Evolutionary conservation across 2,888 invertebrate genomes (phyloP), one percentile per base, ranked within the genome.

Genomic region (Entomobrya multifasciata): DNA sequence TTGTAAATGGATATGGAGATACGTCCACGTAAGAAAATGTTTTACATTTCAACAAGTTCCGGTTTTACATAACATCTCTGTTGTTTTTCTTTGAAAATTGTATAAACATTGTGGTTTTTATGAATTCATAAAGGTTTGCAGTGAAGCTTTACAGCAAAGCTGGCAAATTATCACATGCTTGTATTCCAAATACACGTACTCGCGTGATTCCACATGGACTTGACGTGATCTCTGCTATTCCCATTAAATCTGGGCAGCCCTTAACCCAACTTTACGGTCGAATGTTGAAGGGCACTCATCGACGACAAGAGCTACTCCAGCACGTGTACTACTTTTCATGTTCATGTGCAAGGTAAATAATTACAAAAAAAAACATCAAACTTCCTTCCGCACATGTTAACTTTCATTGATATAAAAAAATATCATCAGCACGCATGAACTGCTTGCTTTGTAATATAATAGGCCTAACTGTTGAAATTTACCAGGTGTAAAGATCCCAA

Each of bases 1-100:
- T 87, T 10, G 87, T 87, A 1, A 87, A 87, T 60, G 87, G 87
- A 49, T 87, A 87, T 60, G 87, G 87, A 15, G 87, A 87, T 60
- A 8, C 67, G 0, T 55, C 87, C 8, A 82, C 87, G 82, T 86
- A 80, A 65, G 67, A 27, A 22, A 72, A 15, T n/a, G n/a, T n/a
- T n/a, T n/a, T n/a, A n/a, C n/a, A n/a, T n/a, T n/a, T n/a, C n/a
- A n/a, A n/a, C n/a, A n/a, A n/a, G n/a, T n/a, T n/a, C n/a, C n/a
- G n/a, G n/a, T n/a, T n/a, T n/a, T n/a, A n/a, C n/a, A n/a, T n/a
- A n/a, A n/a, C n/a, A n/a, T n/a, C n/a, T n/a, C n/a, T n/a, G n/a
- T n/a, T n/a, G n/a, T n/a, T n/a, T n/a, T n/a, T n/a, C n/a, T n/a
- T n/a, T n/a, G n/a, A n/a, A n/a, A n/a, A n/a, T n/a, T n/a, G n/a